Evolutionary conservation across 2,113 vertebrate species (phyloP).

Genomic region (Mobula hypostoma): DNA sequence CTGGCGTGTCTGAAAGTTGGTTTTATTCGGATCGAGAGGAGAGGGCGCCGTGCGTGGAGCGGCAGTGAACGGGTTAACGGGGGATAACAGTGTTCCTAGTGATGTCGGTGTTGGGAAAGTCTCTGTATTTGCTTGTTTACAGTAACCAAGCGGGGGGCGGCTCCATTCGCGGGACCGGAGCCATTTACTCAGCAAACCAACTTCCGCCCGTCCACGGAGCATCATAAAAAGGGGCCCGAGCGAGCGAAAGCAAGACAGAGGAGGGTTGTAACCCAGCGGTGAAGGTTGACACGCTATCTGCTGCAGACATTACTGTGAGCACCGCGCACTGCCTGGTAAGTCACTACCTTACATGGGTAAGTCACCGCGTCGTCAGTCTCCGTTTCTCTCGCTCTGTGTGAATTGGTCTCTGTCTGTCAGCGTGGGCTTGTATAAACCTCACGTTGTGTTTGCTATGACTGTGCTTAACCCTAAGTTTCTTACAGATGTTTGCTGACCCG

Average conservation of each 20-base stretch:
- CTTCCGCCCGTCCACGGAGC: not conserved
- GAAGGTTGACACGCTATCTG: not conserved
- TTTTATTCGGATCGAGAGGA: not conserved
- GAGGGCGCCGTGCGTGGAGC: not conserved
- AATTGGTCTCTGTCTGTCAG: no score
- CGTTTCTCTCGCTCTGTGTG: no score
- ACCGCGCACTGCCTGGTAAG: not conserved
- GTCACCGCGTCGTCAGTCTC: not conserved
- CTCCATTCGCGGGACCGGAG: not conserved
- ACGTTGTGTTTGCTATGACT: no score
- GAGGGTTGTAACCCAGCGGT: not conserved
- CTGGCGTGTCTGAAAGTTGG: not conserved
- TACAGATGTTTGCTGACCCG: no score
- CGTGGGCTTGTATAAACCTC: no score
- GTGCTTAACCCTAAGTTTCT: no score
- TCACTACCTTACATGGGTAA: not conserved
- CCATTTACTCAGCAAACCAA: slow-evolving; percentile 8
- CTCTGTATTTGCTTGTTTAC: slow-evolving; percentile 19
- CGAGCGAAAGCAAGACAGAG: not conserved
- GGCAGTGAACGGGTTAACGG: not conserved
- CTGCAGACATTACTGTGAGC: not conserved
- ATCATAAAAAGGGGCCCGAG: not conserved
- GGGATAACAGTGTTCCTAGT: not conserved
- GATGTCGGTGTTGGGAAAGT: not conserved
- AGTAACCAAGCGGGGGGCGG: not conserved